phyloP scores from a whole-genome alignment of 2,113 vertebrate genomes.

The Raja brachyura region DNA sequence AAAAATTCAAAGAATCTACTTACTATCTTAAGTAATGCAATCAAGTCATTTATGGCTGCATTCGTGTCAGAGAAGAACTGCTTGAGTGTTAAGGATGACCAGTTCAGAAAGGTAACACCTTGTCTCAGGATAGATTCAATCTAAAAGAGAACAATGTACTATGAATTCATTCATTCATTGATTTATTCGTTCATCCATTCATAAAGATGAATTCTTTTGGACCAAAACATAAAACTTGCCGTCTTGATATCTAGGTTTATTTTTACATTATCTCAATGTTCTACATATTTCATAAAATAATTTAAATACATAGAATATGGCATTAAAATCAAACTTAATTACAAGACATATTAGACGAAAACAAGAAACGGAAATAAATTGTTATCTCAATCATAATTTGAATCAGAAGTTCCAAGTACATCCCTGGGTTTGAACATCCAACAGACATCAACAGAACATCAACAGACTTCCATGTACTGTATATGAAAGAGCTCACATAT shows the following conservation, averaged over 20 bases:
- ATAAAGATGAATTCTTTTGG: background rate
- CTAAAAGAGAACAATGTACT: conserved; percentile 48
- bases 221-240: background rate
- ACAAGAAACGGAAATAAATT: background rate
- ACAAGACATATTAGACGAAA: background rate
- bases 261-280: background rate
- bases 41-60: conserved; percentile 57
- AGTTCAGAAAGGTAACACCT: conserved; percentile 65
- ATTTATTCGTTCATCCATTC: too few species aligned
- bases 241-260: background rate
- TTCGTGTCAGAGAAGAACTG: conserved; percentile 67
- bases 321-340: background rate
- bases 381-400: background rate
- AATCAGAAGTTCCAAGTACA: background rate
- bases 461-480: too few species aligned
- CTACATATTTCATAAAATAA: background rate
- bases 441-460: too few species aligned
- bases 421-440: too few species aligned
- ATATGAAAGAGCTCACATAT: too few species aligned
- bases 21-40: conserved; percentile 67
- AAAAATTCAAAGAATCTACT: background rate
- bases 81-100: conserved; percentile 68
- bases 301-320: background rate
- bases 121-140: conserved; percentile 62
- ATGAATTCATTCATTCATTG: too few species aligned